Base-by-base conservation (phyloP, 2,888 invertebrate genomes). In the Callimorpha dominula region DNA sequence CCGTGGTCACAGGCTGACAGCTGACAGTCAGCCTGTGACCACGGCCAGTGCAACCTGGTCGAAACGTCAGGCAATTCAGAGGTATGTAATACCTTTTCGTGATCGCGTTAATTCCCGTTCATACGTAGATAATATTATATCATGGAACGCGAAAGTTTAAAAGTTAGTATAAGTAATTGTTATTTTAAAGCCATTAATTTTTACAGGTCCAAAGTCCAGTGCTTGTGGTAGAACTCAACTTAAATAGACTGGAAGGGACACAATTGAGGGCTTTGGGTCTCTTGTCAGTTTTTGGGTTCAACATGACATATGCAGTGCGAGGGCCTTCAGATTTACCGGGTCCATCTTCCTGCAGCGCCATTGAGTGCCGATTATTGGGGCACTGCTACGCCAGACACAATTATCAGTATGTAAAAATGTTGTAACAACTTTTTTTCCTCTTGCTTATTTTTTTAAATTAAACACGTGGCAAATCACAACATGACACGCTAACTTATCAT, bases 251-350 rank as follows among this genome's bases (percentile, higher is more conserved):
- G 75, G 98, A 98, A 88, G 98, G 98, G 12, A 97, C 98, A 50
- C 98, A 99, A 93, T 95, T 99, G 73, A 96, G 99, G 8, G 98
- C 98, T 0, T 94, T 98, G 78, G 97, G 97, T 72, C 96, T 99
- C 50, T 95, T 99, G 76, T 97, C 98, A 78, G 98, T 98, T 62
- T 98, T 97, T 89, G 99, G 99, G 17, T 99, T 99, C 95, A 99
- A 99, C 94, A 97, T 99, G 85, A 99, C 99, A 46, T 99, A 99
- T 90, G 98, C 98, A 88, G 97, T 98, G 81, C 88, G 93, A 75
- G 90, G 88, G 0, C 92, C 93, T 1, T 87, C 91, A 4, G 96
- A 96, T 70, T 92, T 96, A n/a, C 93, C 95, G 7, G 94, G 91
- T 6, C 95, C 88, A 0, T 93, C 96, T 66, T 96, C 97, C 42